Percentiles rank a stretch among this genome's conserved stretches.
Conservation (phyloP, 2,113 vertebrate species). For the Silurus meridionalis region DNA sequence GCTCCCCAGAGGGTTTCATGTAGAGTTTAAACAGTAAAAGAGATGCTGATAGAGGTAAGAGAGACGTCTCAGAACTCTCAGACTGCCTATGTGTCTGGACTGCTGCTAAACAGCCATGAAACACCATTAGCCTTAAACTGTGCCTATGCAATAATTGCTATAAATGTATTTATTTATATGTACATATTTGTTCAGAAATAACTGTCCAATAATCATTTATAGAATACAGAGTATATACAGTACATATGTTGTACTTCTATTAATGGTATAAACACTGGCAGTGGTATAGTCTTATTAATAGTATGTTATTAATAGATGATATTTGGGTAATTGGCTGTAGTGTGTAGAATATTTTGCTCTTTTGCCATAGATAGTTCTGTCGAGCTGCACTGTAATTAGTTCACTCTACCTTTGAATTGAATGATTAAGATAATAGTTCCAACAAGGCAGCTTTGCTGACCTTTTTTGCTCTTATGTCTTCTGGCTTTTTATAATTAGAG, state of each 20-base stretch:
- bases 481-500: constrained; percentile 50
- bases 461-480: constrained; percentile 46
- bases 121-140: constrained; percentile 39
- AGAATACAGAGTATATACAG: neutral
- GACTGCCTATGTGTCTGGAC: constrained; percentile 48
- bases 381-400: constrained; percentile 24
- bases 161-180: neutral
- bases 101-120: constrained; percentile 29
- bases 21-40: constrained; percentile 75
- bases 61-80: constrained; percentile 42
- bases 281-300: neutral
- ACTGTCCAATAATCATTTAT: neutral
- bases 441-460: constrained; percentile 43
- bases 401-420: constrained; percentile 42
- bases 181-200: neutral
- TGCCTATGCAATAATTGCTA: neutral
- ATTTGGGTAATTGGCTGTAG: constrained; percentile 18
- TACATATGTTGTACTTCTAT: neutral
- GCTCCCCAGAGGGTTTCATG: constrained; percentile 86
- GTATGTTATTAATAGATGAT: constrained; percentile 2
- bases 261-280: neutral
- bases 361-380: constrained; percentile 3
- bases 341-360: neutral
- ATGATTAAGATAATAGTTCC: constrained; percentile 47
- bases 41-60: constrained; percentile 63